phyloP scores from a whole-genome alignment of 2,888 invertebrate species.

The Pyrrhia umbra region DNA sequence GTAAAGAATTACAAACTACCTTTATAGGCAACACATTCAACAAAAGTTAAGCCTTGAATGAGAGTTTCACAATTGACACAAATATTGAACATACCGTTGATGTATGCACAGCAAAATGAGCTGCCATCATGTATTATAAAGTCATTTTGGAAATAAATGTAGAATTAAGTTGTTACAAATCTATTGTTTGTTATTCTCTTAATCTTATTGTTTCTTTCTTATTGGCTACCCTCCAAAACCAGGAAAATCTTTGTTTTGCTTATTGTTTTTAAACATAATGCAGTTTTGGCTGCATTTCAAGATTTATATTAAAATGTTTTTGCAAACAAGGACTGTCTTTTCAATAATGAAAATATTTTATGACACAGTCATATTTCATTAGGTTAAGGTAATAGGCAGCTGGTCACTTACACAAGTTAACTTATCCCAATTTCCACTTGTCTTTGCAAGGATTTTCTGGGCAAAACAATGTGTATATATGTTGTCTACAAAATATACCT shows the following conservation, averaged over 20 bases:
- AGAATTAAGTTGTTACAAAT: background rate
- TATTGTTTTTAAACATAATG: conserved; percentile 33
- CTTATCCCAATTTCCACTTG: no score
- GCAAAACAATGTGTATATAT: no score
- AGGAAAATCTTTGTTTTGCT: conserved; percentile 29
- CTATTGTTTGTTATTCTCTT: conserved; percentile 13
- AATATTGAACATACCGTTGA: conserved; percentile 13
- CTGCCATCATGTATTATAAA: background rate
- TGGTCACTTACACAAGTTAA: no score
- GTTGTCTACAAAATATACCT: no score
- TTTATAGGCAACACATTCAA: conserved; percentile 6
- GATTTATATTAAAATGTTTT: background rate
- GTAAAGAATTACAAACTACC: background rate
- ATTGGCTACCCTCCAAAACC: conserved; percentile 40
- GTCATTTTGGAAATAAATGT: background rate
- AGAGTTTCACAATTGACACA: conserved; percentile 40
- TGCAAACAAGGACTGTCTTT: background rate
- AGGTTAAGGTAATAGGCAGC: no score
- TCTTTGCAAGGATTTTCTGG: no score
- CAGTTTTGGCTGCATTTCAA: conserved; percentile 44
- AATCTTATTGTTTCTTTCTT: conserved; percentile 6
- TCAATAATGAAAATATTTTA: background rate
- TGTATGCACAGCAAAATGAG: conserved; percentile 3
- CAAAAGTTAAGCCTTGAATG: conserved; percentile 40
- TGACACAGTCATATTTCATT: no score